Evolutionary conservation across 2,113 vertebrate genomes (phyloP).

Genomic region (Arizona elegans): DNA sequence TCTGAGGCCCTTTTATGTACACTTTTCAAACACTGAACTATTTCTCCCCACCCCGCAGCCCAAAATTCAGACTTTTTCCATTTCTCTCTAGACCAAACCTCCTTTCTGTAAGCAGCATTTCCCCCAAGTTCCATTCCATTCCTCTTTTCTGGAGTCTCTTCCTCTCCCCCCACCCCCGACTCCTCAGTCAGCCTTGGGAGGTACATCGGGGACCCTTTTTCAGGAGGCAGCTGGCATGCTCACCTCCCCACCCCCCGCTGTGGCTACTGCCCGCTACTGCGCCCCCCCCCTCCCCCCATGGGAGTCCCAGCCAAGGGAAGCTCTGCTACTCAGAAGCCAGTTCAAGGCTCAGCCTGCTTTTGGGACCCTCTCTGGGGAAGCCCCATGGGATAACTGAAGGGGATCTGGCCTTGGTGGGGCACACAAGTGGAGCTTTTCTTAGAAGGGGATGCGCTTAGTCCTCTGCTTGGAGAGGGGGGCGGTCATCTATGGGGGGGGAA

Average conservation of each 20-base stretch:
- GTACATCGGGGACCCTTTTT: not conserved
- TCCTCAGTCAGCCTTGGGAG: not conserved
- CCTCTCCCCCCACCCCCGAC: not conserved
- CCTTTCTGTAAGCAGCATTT: not conserved
- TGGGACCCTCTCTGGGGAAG: slow-evolving; percentile 39
- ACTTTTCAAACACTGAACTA: not conserved
- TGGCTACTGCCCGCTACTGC: not conserved
- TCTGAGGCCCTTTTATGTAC: not conserved
- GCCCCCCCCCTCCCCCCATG: slow-evolving; percentile 15
- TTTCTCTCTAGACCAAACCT: not conserved
- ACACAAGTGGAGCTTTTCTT: slow-evolving; percentile 57
- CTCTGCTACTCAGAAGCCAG: slow-evolving; percentile 24
- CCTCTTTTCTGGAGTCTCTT: not conserved
- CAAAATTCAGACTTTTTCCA: not conserved
- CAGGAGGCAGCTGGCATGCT: not conserved
- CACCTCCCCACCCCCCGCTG: not conserved
- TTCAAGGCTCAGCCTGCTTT: slow-evolving; percentile 60
- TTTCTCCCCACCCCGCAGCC: not conserved
- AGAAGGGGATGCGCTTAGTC: not conserved
- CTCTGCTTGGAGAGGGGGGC: slow-evolving; percentile 53
- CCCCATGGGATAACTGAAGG: not conserved
- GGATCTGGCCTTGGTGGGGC: slow-evolving; percentile 29
- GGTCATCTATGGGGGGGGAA: slow-evolving; percentile 58
- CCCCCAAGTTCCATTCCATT: not conserved
- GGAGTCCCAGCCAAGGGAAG: slow-evolving; percentile 44